phyloP scores from a whole-genome alignment of 2,797 vertebrate species.

The Setipinna tenuifilis region DNA sequence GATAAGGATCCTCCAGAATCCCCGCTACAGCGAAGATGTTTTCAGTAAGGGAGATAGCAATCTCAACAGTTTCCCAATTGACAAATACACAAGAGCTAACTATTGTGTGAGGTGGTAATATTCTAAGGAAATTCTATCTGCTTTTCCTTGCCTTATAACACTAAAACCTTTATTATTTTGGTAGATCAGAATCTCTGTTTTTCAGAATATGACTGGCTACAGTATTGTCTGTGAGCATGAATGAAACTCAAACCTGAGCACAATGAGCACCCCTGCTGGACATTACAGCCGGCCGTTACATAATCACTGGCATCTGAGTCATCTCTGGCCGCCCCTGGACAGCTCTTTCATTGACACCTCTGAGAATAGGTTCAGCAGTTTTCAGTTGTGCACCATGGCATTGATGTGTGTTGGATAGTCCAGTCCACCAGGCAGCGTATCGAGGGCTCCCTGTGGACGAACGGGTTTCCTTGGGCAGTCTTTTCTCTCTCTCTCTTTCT shows the following conservation, averaged over 20 bases:
- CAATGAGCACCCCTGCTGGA: neutral
- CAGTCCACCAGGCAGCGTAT: neutral
- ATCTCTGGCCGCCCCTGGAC: neutral
- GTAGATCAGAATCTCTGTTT: too few relatives aligned
- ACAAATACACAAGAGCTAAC: too few relatives aligned
- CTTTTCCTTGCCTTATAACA: too few relatives aligned
- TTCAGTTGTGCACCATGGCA: neutral
- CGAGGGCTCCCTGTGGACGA: neutral
- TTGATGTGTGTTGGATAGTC: neutral
- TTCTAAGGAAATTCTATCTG: too few relatives aligned
- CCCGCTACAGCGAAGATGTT: too few relatives aligned
- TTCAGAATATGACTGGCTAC: too few relatives aligned
- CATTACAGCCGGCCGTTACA: too few relatives aligned
- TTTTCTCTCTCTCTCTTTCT: neutral
- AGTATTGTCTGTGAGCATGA: neutral
- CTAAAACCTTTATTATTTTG: too few relatives aligned
- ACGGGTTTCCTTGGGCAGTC: neutral
- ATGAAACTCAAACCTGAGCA: neutral
- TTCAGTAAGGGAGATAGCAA: too few relatives aligned
- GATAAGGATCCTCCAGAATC: too few relatives aligned
- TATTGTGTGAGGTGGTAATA: too few relatives aligned
- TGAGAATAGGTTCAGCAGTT: neutral
- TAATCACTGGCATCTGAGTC: neutral
- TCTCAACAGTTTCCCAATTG: too few relatives aligned
- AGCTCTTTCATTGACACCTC: neutral